Base-by-base conservation (phyloP, 2,797 vertebrate species). In the Apogon talboti region DNA sequence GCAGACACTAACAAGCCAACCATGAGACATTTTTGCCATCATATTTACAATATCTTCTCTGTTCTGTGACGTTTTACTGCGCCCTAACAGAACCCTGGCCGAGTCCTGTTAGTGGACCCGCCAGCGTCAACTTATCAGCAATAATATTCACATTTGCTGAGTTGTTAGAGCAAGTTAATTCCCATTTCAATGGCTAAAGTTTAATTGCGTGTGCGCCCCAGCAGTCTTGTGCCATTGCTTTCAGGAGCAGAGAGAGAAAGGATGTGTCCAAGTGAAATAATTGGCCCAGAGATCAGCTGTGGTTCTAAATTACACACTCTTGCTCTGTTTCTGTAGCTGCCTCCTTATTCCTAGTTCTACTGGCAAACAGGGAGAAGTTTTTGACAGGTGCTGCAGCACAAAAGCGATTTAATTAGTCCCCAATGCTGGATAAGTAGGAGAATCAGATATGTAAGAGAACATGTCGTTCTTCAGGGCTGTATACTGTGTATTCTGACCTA, bases 101-200 rank as follows among this genome's bases (percentile, higher is more conserved):
- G 56, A 66, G 63, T 43, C 44, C 51, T 47, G 48, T 46, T 60
- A 66, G 56, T 4, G 10, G 12, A 19, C 46, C 68, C 45, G 66
- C 40, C 21, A 15, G 61, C 47, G 4, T 68, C 75, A 55, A 16
- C 69, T 91, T 86, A 89, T 89, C 79, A 71, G 85, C 84, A 91
- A 89, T 93, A 89, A 90, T 81, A 79, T 88, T 87, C 59, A 85
- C 74, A 89, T 88, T 91, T 84, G 80, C 76, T 71, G 78, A 84
- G 77, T 79, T 69, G 73, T 83, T 83, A 75, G 67, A 75, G 72
- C 63, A 64, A 76, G 76, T 79, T 81, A 66, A 81, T 81, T 84
- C 82, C 80, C 74, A 61, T 77, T 85, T 78, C 69, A 67, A 24
- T 41, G 59, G 65, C 77, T 70, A 59, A 71, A 76, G 69, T 87